Evolutionary conservation across 35 echinoderm and acorn worm genomes (phyloP), one percentile per base, ranked within the genome.

Genomic region (Lytechinus pictus): DNA sequence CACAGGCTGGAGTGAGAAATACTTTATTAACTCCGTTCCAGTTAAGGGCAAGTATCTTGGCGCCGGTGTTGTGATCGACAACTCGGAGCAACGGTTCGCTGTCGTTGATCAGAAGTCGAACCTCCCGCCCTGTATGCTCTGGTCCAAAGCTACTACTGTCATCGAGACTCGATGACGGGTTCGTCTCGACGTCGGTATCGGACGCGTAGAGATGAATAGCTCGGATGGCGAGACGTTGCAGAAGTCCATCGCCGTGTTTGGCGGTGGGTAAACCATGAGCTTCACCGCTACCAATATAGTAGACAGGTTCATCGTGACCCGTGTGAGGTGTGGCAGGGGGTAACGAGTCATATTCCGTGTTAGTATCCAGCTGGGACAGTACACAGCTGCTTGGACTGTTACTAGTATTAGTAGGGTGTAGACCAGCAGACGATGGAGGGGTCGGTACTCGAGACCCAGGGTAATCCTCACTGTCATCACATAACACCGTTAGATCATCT

Each of bases 331-430:
- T 57, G 92, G 92, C 54, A 54, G 92, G 92, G 52, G 52, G 54
- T 44, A 93, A 54, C 54, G 92, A 14, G 54, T 93, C 92, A 93
- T 93, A 93, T 93, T 93, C 92, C 92, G 92, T 93, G 92, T 54
- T 93, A 93, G 92, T 57, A 93, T 93, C 92, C 92, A 93, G 92
- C 92, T 93, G 92, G 11, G 92, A 93, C 54, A 93, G 92, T 53
- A 93, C 57, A 24, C 66, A 79, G 92, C 92, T 93, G 92, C 92
- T 93, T 28, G 92, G 92, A 54, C 92, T 93, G 52, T 93, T 93
- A 54, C 92, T 93, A 4, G 92, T 93, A 54, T 90, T 90, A 44
- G 92, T 93, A 3, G 92, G 92, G 92, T 93, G 92, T 29, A 93
- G 92, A 24, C 92, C 92, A 11, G 92, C 92, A 27, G 92, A 93